Base-by-base conservation (phyloP, 2,797 vertebrate genomes). In the Sternarchorhynchus goeldii region DNA sequence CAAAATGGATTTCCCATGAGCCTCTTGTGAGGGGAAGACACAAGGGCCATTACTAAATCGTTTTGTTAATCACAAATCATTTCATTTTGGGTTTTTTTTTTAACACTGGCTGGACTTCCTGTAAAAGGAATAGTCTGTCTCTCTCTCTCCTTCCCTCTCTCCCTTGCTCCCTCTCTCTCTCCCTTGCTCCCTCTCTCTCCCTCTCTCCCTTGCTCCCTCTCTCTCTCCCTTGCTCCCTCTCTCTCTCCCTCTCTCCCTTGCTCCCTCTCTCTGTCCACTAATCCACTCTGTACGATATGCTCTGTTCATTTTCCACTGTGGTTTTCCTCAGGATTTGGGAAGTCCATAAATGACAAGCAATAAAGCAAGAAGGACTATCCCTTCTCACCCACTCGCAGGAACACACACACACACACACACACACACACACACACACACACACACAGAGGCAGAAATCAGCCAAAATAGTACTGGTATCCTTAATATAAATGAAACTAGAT, bases 21-120 rank as follows among this genome's bases (percentile, higher is more conserved):
- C 2, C 29, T 0, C 2, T 36, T 18, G 29, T 8, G 17, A 17
- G 32, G n/a, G 29, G 55, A 16, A 76, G 34, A 63, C 29, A n/a
- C 59, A 20, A 12, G 39, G 20, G 14, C 53, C 17, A 64, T 34
- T 63, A 45, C 62, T 66, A 21, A 56, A 90, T 90, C 85, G 86
- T 89, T 89, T 88, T 83, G 91, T 91, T 91, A 88, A 90, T 92
- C 89, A 92, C 80, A 90, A 91, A 91, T 91, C 87, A 90, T 86
- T 91, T 88, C 82, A 85, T 85, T 90, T 56, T 56, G n/a, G n/a
- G 17, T 36, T 17, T 89, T 73, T 89, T 87, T 85, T 25, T 25
- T 25, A 25, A 25, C 12, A 34, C 87, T 87, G 89, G 82, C 76
- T 31, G 71, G 76, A 82, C 88, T 90, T 84, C 55, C 81, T 80